Base-by-base conservation (phyloP, 2,113 vertebrate genomes). In the Tyto alba region DNA sequence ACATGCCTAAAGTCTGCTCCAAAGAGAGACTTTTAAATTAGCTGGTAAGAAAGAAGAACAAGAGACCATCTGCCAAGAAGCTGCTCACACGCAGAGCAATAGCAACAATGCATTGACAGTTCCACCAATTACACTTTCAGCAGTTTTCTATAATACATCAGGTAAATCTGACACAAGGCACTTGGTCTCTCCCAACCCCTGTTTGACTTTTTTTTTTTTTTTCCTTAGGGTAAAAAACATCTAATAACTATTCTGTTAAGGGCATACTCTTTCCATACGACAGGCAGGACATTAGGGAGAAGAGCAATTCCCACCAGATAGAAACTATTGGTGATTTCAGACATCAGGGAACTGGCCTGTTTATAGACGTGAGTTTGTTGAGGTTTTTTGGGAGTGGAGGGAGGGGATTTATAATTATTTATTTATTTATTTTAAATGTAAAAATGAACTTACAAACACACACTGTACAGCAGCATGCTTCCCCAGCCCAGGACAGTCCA, bases 311-410 rank as follows among this genome's bases (percentile, higher is more conserved):
- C 32, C 57, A 80, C 17, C 12, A 64, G n/a, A 22, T 41, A 59
- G 45, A 86, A 85, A 43, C 13, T 48, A 30, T 10, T 26, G 9
- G 19, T 47, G 7, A 78, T 82, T 53, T 53, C 52, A 74, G 59
- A 81, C 0, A 0, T 41, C n/a, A 71, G 62, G 30, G 36, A 84
- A 57, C 9, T 57, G 10, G 47, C 12, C 26, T 52, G 2, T n/a
- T 60, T n/a, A 26, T 6, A 80, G 5, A 11, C 9, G 3, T 53
- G 16, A 47, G 5, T 41, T 56, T 14, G 26, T n/a, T n/a, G n/a
- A n/a, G 8, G 4, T 26, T 57, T 32, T 17, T 11, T n/a, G n/a
- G 8, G 6, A 15, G 30, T 3, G 9, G 16, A 5, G 1, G 7
- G 16, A 47, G 7, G 16, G 21, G 11, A 26, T 21, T 62, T 81